Evolutionary conservation across 2,113 vertebrate genomes (phyloP), one percentile per base, ranked within the genome.

Genomic region (Garra rufa): DNA sequence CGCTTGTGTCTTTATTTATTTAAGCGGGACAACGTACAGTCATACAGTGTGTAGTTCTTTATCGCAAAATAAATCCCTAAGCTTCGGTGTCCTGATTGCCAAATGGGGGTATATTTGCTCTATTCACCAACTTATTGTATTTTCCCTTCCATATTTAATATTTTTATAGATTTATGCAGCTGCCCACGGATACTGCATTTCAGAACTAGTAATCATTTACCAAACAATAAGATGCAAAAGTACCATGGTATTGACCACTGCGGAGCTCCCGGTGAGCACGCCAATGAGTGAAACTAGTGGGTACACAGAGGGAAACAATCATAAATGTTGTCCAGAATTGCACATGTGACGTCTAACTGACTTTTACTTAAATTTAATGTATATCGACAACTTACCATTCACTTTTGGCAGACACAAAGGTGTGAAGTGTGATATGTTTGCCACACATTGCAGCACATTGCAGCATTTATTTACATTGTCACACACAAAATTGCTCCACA

Each of bases 401-500:
- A 57, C 15, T 83, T 87, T 85, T 28, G 86, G 9, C 6, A 92
- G 24, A 41, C 94, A 94, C 82, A 94, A 26, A 1, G 91, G 90
- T 1, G 71, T 19, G 3, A 76, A 38, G 48, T 74, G 0, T 7
- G 88, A 88, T 17, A 92, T 50, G 10, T 93, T 92, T 10, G 41
- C 0, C 2, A 0, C 24, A 80, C 94, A 94, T 3, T 59, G 0
- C 0, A 6, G 0, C 0, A 61, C 55, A 4, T n/a, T 15, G 70
- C 94, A 94, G 77, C 94, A 94, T 10, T 11, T 13, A 21, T 19
- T 19, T 3, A 38, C 26, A 1, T 0, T 34, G 82, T 90, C 81
- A 50, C 93, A 94, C 30, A 93, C 88, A 0, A 77, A 4, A 1
- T 93, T 92, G 76, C 88, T 94, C 93, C 93, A 94, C 4, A 73